A percentile compares a stretch with the other conserved stretches of the same genome.
Conservation (phyloP, 2,797 vertebrate species). For the Phoebastria nigripes region DNA sequence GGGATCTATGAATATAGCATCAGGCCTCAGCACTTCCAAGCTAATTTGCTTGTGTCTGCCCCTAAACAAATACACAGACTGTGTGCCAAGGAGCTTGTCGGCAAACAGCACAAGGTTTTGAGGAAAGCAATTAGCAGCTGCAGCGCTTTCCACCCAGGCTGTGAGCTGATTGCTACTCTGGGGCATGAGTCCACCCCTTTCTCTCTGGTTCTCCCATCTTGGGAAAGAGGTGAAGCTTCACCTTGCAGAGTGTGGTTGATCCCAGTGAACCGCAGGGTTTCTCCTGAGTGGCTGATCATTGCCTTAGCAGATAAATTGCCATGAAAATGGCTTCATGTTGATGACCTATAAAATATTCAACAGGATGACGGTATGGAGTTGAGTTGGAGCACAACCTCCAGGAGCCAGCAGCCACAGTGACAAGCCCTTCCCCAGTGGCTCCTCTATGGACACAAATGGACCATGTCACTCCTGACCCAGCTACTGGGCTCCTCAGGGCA, state of each 20-base stretch:
- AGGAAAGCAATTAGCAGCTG: conserved; percentile 50
- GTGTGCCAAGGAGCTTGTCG: conserved; percentile 33
- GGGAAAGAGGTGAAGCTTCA: not conserved
- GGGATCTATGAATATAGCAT: conserved; percentile 25
- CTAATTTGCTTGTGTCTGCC: conserved; percentile 44
- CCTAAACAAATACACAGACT: conserved; percentile 30
- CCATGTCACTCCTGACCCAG: not conserved
- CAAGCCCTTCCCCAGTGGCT: not conserved
- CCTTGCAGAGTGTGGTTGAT: not conserved
- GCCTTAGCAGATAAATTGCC: not conserved
- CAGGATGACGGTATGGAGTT: not conserved
- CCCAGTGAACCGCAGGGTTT: not conserved
- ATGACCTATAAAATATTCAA: not conserved
- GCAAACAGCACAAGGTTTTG: conserved; percentile 32
- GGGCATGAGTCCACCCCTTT: not conserved
- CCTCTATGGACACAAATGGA: not conserved
- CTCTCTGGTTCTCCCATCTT: not conserved
- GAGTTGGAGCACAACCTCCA: not conserved
- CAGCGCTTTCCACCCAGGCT: not conserved
- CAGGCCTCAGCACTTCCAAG: conserved; percentile 2
- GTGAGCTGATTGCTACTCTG: not conserved
- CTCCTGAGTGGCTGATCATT: not conserved
- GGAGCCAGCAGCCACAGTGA: not conserved
- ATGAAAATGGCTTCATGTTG: not conserved
- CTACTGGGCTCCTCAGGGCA: not conserved